These are phyloP conservation scores for Paraplagusia blochii DNA, from an alignment of 2,113 vertebrate species.

Conservation along the genomic window DNA sequence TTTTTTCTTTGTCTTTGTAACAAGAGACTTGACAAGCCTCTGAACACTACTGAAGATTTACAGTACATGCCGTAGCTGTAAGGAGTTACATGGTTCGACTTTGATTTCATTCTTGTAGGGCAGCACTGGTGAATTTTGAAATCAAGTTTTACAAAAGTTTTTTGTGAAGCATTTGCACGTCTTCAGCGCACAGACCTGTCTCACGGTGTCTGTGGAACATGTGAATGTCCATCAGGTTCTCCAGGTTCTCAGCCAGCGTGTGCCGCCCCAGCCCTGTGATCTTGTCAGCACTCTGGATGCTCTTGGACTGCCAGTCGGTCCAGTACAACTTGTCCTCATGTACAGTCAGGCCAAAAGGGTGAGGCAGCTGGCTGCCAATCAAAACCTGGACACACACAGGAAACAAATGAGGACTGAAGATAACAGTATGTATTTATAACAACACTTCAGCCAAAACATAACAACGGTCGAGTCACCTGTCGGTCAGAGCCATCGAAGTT, in stretches of 20 bases:
- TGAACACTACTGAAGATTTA: neutral
- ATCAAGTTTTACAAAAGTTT: too few relatives aligned
- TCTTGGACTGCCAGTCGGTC: conserved; percentile 99
- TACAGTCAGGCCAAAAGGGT: conserved; percentile 94
- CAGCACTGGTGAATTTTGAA: too few relatives aligned
- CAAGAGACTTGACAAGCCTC: neutral
- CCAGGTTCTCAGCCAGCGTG: conserved; percentile 89
- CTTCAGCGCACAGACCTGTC: conserved; percentile 80
- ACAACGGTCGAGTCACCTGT: conserved; percentile 65
- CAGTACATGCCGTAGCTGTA: neutral
- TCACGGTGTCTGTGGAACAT: conserved; percentile 91
- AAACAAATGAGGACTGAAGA: neutral
- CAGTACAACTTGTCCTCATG: conserved; percentile 93
- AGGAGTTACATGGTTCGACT: too few relatives aligned
- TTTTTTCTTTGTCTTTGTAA: conserved; percentile 1
- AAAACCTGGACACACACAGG: conserved; percentile 76
- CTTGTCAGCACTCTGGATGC: conserved; percentile 92
- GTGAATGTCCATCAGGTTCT: conserved; percentile 99
- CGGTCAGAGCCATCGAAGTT: conserved; percentile 89
- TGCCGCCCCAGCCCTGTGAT: conserved; percentile 83
- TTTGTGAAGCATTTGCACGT: too few relatives aligned
- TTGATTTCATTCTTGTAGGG: too few relatives aligned
- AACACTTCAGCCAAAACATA: neutral
- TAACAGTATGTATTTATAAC: neutral
- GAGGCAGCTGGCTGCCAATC: conserved; percentile 91